A percentile compares a stretch with the other conserved stretches of the same genome.
Conservation (phyloP, 2,113 vertebrate species). For the Cyanocitta stelleri region DNA sequence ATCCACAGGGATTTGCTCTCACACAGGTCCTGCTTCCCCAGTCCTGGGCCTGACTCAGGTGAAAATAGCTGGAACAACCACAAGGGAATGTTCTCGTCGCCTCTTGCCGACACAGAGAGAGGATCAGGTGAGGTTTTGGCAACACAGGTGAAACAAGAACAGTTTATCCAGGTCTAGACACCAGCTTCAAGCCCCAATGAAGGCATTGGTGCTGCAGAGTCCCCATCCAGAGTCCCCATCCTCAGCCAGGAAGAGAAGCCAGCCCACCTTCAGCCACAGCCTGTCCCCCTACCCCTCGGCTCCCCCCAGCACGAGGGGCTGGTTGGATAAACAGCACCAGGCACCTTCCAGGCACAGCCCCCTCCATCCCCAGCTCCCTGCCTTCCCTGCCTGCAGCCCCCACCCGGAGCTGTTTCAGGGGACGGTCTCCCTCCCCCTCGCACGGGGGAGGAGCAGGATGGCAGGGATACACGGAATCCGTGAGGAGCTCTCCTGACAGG, state of each 20-base stretch:
- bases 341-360: not conserved
- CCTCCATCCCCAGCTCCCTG: not conserved
- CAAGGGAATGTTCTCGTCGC: not conserved
- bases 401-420: not conserved
- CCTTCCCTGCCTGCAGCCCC: not conserved
- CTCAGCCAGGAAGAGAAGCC: not conserved
- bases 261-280: rapidly evolving
- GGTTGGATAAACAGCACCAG: rapidly evolving
- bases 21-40: rapidly evolving
- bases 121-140: not conserved
- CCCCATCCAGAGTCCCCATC: too few relatives aligned
- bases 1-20: not conserved
- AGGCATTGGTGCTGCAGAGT: not conserved
- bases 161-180: not conserved
- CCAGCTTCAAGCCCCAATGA: not conserved
- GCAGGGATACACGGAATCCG: not conserved
- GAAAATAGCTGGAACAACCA: not conserved
- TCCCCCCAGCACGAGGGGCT: rapidly evolving
- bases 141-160: not conserved
- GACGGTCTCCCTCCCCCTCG: not conserved
- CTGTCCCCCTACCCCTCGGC: too few relatives aligned
- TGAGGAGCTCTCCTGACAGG: not conserved
- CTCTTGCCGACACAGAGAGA: rapidly evolving
- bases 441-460: not conserved
- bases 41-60: not conserved